Percentiles rank a stretch among this genome's conserved stretches.
These are phyloP conservation scores for Buphagus erythrorhynchus DNA, from an alignment of 2,797 vertebrate genomes.

Conservation along the genomic window DNA sequence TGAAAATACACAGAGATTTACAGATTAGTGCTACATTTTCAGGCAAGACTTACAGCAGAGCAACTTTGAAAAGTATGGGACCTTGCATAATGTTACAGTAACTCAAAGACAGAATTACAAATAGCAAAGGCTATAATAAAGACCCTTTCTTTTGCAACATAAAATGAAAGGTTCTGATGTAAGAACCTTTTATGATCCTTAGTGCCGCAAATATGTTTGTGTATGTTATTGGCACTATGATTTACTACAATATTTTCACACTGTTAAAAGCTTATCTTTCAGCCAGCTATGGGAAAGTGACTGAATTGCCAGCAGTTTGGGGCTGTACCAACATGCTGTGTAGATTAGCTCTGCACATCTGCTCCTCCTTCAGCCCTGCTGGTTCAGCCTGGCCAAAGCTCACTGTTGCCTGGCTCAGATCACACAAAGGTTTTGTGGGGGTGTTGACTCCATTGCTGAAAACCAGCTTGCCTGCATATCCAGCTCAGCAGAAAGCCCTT, in stretches of 20 bases:
- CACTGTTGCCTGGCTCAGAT: neutral
- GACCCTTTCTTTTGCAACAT: neutral
- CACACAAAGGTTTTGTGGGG: neutral
- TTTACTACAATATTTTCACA: neutral
- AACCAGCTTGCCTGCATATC: neutral
- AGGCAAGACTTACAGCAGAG: neutral
- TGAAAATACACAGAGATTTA: neutral
- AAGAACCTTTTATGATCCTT: neutral
- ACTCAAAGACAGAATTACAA: neutral
- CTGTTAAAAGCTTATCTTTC: neutral
- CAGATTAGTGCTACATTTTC: neutral
- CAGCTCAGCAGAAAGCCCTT: neutral
- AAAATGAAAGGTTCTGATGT: neutral
- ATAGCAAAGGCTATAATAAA: neutral
- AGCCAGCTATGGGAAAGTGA: neutral
- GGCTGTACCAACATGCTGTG: fast-evolving
- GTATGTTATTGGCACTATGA: neutral
- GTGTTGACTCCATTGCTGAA: neutral
- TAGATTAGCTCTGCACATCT: neutral
- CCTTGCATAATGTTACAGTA: neutral
- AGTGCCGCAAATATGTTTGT: neutral
- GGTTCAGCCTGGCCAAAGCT: neutral
- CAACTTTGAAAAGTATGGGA: neutral
- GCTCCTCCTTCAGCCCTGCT: neutral
- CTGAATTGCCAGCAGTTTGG: neutral